Conservation (phyloP, 2,797 vertebrate species). For the Pampus argenteus region DNA sequence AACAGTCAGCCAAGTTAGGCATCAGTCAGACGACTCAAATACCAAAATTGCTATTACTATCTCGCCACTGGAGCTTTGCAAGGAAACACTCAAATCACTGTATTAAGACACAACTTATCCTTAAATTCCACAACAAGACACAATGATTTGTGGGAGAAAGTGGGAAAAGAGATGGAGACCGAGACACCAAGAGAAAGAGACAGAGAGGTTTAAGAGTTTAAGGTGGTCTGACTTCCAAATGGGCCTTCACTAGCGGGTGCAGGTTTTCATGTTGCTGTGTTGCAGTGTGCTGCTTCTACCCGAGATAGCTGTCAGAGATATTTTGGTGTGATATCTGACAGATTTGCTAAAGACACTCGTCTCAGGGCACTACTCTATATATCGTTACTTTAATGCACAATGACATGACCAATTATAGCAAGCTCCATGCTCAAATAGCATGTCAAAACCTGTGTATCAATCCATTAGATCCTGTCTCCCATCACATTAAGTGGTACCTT, state of each 20-base stretch:
- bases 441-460: slow-evolving; percentile 96
- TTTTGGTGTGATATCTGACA: slow-evolving; percentile 91
- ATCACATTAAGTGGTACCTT: slow-evolving; percentile 91
- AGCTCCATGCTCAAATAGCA: slow-evolving; percentile 94
- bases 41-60: too few relatives aligned
- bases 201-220: slow-evolving; percentile 51
- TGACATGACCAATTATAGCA: slow-evolving; percentile 94
- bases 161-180: slow-evolving; percentile 27
- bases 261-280: slow-evolving; percentile 73
- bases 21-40: too few relatives aligned
- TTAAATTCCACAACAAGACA: not conserved
- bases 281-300: slow-evolving; percentile 79
- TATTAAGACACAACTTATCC: not conserved
- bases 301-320: slow-evolving; percentile 87
- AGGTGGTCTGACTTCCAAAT: slow-evolving; percentile 65
- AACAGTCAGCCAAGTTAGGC: too few relatives aligned
- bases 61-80: too few relatives aligned
- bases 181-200: slow-evolving; percentile 32
- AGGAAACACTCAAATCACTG: not conserved
- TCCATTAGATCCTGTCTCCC: slow-evolving; percentile 89
- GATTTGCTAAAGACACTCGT: slow-evolving; percentile 92
- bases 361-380: slow-evolving; percentile 91
- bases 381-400: slow-evolving; percentile 95
- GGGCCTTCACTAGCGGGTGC: slow-evolving; percentile 56
- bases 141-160: not conserved